phyloP scores from a whole-genome alignment of 2,888 invertebrate species.

The Napeogenes sylphis region DNA sequence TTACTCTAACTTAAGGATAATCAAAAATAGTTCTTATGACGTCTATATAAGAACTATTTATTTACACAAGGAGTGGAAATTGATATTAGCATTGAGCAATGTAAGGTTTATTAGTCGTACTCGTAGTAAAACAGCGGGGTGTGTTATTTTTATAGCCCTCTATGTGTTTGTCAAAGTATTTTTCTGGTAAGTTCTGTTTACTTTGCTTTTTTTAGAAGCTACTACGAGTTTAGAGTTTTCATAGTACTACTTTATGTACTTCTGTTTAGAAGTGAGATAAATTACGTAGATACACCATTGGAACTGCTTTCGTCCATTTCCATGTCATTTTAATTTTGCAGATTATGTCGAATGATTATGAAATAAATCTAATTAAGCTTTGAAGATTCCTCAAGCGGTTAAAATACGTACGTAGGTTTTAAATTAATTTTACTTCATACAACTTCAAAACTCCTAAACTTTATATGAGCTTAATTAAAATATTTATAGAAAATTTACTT shows the following conservation, averaged over 20 bases:
- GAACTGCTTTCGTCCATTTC: too few species aligned
- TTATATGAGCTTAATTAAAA: constrained; percentile 3
- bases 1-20: constrained; percentile 9
- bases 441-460: background rate
- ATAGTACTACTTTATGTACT: background rate
- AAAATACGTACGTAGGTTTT: background rate
- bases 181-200: constrained; percentile 17
- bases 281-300: background rate
- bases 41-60: constrained; percentile 29
- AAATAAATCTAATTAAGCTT: background rate
- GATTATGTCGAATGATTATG: background rate
- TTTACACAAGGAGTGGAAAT: constrained; percentile 29
- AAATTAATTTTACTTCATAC: constrained; percentile 1
- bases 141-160: constrained; percentile 37
- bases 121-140: constrained; percentile 40
- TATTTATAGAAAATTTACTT: background rate
- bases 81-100: constrained; percentile 37
- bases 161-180: constrained; percentile 31
- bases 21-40: constrained; percentile 33
- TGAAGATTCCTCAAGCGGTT: constrained; percentile 4
- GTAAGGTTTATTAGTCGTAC: constrained; percentile 45
- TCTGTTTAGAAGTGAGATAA: background rate
- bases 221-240: background rate
- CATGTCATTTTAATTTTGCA: too few species aligned
- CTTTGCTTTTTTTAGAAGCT: constrained; percentile 13